These are phyloP conservation scores for Marmota flaviventris DNA, from an alignment of 2,113 vertebrate genomes.

Conservation along the genomic window DNA sequence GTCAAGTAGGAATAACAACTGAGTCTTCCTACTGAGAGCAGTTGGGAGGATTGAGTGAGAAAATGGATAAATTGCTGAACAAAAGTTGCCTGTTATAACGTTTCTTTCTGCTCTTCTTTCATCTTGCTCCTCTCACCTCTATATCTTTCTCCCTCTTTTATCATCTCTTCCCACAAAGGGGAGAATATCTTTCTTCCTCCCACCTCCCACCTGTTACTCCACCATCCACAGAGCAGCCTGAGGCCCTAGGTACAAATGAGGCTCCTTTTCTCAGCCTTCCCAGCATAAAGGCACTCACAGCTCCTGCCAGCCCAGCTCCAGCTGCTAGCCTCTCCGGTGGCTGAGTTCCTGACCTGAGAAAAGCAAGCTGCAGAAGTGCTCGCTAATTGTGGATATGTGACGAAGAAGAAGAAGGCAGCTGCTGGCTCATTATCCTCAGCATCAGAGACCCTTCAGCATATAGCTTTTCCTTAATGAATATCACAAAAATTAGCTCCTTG, in stretches of 20 bases:
- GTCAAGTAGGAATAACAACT: slow-evolving; percentile 2
- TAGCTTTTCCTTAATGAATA: slow-evolving; percentile 48
- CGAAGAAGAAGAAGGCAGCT: background rate
- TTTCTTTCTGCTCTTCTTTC: slow-evolving; percentile 55
- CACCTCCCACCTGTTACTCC: background rate
- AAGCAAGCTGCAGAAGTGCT: background rate
- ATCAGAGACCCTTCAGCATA: background rate
- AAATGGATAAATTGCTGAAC: background rate
- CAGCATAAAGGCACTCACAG: slow-evolving; percentile 17
- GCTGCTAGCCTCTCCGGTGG: background rate
- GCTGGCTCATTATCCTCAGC: slow-evolving; percentile 54
- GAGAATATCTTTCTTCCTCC: background rate
- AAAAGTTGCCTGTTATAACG: slow-evolving; percentile 21
- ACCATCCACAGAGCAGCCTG: background rate
- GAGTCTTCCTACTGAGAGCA: slow-evolving; percentile 23
- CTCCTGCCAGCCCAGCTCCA: background rate
- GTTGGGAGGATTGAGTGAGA: slow-evolving; percentile 4
- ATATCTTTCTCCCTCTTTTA: background rate
- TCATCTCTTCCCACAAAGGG: slow-evolving; percentile 1
- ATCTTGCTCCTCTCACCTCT: background rate
- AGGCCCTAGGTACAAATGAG: background rate
- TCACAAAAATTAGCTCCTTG: background rate
- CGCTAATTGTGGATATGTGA: background rate
- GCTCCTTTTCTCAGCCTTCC: background rate
- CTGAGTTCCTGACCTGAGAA: slow-evolving; percentile 30